Percentiles rank a stretch among this genome's conserved stretches.
These are phyloP conservation scores for Rotaria macrura DNA, from an alignment of 2,888 invertebrate genomes.

Conservation along the genomic window DNA sequence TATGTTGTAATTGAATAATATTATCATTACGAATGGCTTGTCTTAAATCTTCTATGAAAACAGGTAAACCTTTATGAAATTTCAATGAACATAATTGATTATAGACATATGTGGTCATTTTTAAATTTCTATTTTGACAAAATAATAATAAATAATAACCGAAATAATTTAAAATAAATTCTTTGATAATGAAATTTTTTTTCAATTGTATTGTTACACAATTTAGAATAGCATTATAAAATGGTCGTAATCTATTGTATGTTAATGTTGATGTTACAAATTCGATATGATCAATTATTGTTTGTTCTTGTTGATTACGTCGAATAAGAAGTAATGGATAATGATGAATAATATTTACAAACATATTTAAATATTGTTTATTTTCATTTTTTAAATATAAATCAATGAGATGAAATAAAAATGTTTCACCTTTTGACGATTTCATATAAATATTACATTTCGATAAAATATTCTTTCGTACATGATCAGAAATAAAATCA, in stretches of 20 bases:
- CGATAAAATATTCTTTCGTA: not conserved
- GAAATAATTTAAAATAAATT: not conserved
- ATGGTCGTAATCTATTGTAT: not conserved
- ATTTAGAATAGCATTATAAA: not conserved
- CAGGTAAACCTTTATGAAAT: not conserved
- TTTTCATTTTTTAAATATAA: not conserved
- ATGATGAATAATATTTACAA: not conserved
- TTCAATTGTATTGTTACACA: not conserved
- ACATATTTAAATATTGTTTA: not conserved
- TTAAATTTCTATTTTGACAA: not conserved
- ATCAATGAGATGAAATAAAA: conserved; percentile 25
- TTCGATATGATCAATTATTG: not conserved
- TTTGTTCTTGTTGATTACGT: not conserved
- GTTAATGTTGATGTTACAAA: not conserved
- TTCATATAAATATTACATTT: conserved; percentile 11
- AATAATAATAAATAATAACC: not conserved
- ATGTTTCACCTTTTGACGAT: conserved; percentile 23
- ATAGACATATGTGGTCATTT: not conserved
- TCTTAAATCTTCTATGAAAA: not conserved
- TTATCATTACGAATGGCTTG: not conserved
- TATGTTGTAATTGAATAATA: not conserved
- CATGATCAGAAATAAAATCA: not conserved
- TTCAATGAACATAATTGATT: no score
- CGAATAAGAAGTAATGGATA: not conserved
- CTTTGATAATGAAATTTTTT: not conserved